Percentiles rank a stretch among this genome's conserved stretches.
phyloP scores from a whole-genome alignment of 2,888 invertebrate genomes.

The Lagria hirta region DNA sequence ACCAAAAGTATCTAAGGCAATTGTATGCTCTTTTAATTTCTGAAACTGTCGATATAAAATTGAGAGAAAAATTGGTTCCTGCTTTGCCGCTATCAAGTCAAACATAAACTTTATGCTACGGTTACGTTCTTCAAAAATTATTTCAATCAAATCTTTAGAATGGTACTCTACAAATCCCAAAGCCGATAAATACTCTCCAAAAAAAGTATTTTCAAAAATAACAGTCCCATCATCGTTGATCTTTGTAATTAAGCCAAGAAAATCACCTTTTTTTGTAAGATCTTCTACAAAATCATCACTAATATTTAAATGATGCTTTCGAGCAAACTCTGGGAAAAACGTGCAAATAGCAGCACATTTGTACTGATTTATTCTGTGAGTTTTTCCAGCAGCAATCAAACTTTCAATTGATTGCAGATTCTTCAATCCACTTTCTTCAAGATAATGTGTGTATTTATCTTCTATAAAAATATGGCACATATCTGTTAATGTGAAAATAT shows the following conservation, averaged over 20 bases:
- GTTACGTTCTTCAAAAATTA: background rate
- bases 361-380: conserved; percentile 5
- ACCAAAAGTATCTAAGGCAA: background rate
- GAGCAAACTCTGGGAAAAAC: background rate
- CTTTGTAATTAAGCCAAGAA: background rate
- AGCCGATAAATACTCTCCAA: conserved; percentile 3
- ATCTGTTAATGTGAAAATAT: conserved; percentile 2
- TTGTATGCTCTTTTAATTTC: background rate
- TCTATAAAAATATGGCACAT: conserved; percentile 6
- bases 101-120: conserved; percentile 3
- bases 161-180: conserved; percentile 1
- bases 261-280: conserved; percentile 2
- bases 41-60: conserved; percentile 5
- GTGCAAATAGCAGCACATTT: conserved; percentile 5
- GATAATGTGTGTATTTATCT: conserved; percentile 1
- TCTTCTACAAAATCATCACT: background rate
- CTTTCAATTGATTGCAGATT: no score
- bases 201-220: background rate
- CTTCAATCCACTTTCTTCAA: background rate
- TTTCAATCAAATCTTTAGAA: background rate
- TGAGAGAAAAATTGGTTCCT: background rate
- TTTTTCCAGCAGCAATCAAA: conserved; percentile 2
- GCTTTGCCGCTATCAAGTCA: conserved; percentile 2
- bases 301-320: background rate
- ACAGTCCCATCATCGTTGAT: background rate